These are phyloP conservation scores for Pimpla rufipes DNA, from an alignment of 2,888 invertebrate species.

Conservation along the genomic window DNA sequence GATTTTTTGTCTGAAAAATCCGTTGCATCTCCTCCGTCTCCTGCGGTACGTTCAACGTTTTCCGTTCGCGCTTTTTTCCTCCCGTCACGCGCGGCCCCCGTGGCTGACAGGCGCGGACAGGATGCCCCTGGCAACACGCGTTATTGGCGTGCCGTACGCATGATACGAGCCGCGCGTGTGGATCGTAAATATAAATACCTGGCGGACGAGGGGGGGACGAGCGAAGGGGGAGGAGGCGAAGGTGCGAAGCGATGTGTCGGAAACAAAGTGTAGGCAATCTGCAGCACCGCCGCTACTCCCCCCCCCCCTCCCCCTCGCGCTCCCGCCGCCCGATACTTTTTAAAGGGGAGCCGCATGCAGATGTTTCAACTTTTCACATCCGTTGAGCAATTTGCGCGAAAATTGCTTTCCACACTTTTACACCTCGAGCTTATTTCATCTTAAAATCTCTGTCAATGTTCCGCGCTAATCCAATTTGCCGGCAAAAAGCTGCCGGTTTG, in stretches of 20 bases:
- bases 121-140: conserved; percentile 36
- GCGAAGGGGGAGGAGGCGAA: conserved; percentile 17
- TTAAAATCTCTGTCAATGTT: not conserved
- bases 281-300: not conserved
- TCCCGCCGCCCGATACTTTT: not conserved
- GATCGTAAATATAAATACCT: conserved; percentile 15
- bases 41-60: conserved; percentile 23
- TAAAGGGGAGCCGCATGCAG: not conserved
- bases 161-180: conserved; percentile 4
- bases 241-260: conserved; percentile 27
- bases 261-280: conserved; percentile 17
- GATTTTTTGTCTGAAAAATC: not conserved
- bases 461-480: too few relatives aligned
- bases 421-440: not conserved
- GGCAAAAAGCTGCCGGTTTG: too few relatives aligned
- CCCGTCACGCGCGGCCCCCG: not conserved
- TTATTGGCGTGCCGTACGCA: conserved; percentile 32
- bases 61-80: conserved; percentile 7
- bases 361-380: conserved; percentile 11
- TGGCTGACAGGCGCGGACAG: conserved; percentile 21
- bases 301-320: too few relatives aligned
- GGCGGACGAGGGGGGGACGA: not conserved
- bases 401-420: not conserved
- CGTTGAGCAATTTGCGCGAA: not conserved
- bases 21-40: conserved; percentile 3